phyloP scores from a whole-genome alignment of 2,113 vertebrate species.

The Pollachius pollachius region DNA sequence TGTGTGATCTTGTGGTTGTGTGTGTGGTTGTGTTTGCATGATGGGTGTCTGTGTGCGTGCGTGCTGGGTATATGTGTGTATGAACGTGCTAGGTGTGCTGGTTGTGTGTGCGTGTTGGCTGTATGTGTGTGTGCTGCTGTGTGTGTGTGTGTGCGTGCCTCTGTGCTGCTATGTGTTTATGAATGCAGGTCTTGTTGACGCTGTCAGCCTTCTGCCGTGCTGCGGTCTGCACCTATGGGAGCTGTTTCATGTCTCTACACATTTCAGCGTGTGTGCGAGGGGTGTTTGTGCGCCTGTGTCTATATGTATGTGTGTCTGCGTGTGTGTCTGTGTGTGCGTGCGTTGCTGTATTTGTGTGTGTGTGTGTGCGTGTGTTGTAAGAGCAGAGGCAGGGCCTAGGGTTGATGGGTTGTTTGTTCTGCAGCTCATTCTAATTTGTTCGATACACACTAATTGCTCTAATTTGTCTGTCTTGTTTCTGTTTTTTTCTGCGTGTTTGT shows the following conservation, averaged over 20 bases:
- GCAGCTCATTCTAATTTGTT: slow-evolving; percentile 71
- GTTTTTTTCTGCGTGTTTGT: slow-evolving; percentile 51
- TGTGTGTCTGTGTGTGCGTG: slow-evolving; percentile 12
- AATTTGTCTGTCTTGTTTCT: slow-evolving; percentile 73
- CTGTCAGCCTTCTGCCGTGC: slow-evolving; percentile 36
- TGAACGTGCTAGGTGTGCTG: no score
- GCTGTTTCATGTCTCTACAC: slow-evolving; percentile 39
- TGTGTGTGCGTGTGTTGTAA: slow-evolving; percentile 4
- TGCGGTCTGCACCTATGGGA: slow-evolving; percentile 32
- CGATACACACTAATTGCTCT: slow-evolving; percentile 71
- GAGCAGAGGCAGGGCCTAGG: slow-evolving; percentile 46
- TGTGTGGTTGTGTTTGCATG: slow-evolving; percentile 16
- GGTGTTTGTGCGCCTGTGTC: neutral
- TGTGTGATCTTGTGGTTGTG: neutral
- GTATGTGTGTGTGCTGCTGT: neutral
- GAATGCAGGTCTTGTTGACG: slow-evolving; percentile 41
- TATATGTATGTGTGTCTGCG: neutral
- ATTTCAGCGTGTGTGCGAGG: slow-evolving; percentile 12
- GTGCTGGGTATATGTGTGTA: neutral
- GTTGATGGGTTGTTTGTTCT: slow-evolving; percentile 69
- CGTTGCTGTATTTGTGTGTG: slow-evolving; percentile 39
- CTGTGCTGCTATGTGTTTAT: slow-evolving; percentile 37
- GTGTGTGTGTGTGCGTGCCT: neutral
- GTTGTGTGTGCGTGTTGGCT: neutral
- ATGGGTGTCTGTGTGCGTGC: slow-evolving; percentile 11